Base-by-base conservation (phyloP, 2,888 invertebrate species). In the Phytoseiulus persimilis region DNA sequence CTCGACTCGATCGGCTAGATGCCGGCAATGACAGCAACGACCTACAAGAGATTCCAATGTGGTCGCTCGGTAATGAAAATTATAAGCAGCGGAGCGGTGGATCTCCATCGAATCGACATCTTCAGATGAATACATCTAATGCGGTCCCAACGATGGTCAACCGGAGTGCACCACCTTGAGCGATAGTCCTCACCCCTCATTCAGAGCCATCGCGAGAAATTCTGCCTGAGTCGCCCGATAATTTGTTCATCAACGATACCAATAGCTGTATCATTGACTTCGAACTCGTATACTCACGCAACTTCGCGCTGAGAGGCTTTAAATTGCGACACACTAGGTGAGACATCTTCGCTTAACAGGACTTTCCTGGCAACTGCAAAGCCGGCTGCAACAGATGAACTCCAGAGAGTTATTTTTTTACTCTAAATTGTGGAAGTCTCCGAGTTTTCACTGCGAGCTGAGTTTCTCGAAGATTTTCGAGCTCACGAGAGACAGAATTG, bases 261-360 rank as follows among this genome's bases (percentile, higher is more conserved):
- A 18, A 14, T 2, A 14, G 18, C 1, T 23, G 18, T 23, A 2
- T 11, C 5, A 65, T 65, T 23, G 5, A 23, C 1, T 28, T 6
- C 11, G 28, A 28, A 28, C 65, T 65, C 65, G 18, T n/a, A 33
- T 31, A 87, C 87, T 87, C 18, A 87, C 87, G 39, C 32, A 87
- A 23, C 31, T 45, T 33, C 39, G 33, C 39, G 87, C 87, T 87
- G 45, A 87, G 87, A 28, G 87, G n/a, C 87, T 33, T 87, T 6
- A 87, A 32, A 87, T 87, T 87, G 87, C 87, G 87, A n/a, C 31
- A 28, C 87, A 45, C 32, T 23, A 87, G 11, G 14, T 39, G 9
- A 45, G 87, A 87, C 87, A 87, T 87, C 31, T 9, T 87, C 31
- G 87, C 87, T 87, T 6, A 11, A 32, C 87, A 87, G 5, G 87